Percentiles rank a stretch among this genome's conserved stretches.
Conservation (phyloP, 2,113 vertebrate species). For the Anthoscopus minutus region DNA sequence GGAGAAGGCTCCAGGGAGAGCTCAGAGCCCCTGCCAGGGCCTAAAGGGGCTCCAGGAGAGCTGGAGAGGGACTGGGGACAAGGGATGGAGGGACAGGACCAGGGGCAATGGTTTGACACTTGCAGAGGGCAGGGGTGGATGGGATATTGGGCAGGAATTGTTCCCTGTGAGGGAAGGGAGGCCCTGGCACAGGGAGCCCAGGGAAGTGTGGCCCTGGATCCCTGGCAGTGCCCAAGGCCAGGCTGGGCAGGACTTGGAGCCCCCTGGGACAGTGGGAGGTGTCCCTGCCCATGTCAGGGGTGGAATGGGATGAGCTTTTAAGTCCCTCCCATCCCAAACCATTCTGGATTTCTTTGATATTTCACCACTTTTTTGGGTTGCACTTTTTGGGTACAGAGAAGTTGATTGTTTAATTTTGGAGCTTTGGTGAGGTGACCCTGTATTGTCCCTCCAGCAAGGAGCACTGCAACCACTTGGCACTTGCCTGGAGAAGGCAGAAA, state of each 20-base stretch:
- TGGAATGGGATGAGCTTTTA: neutral
- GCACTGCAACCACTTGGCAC: neutral
- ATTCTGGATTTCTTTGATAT: neutral
- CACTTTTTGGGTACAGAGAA: neutral
- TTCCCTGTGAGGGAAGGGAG: rapidly evolving
- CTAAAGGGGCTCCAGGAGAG: neutral
- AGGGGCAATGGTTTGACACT: rapidly evolving
- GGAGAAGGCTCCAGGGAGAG: neutral
- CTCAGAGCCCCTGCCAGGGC: rapidly evolving
- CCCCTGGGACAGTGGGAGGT: rapidly evolving
- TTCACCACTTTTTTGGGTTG: neutral
- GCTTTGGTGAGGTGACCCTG: neutral
- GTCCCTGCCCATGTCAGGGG: neutral
- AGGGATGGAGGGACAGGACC: rapidly evolving
- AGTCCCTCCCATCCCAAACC: neutral
- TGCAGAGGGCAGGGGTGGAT: rapidly evolving
- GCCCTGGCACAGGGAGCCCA: neutral
- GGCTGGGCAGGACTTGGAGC: rapidly evolving
- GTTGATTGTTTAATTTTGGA: neutral
- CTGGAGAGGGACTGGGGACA: neutral
- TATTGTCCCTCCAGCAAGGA: neutral
- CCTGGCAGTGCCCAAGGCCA: rapidly evolving
- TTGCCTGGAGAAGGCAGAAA: neutral
- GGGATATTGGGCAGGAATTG: rapidly evolving
- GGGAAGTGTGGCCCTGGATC: neutral